phyloP scores from a whole-genome alignment of 2,888 invertebrate species.

The Cryptocephalus primarius region DNA sequence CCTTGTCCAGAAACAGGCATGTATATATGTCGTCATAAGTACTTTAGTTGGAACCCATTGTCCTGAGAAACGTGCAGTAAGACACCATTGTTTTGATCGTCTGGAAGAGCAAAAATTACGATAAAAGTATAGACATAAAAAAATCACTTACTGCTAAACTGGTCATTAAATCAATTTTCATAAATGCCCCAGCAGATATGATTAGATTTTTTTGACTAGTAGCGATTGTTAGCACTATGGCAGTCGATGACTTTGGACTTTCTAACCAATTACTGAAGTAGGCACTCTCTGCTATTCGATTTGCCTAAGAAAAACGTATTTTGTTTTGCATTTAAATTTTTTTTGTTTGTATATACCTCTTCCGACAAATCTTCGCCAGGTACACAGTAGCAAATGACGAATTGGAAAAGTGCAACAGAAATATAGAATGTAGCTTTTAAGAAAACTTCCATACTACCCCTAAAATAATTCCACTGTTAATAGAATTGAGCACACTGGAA shows the following conservation, averaged over 20 bases:
- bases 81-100: too few species aligned
- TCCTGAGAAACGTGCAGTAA: too few species aligned
- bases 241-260: not conserved
- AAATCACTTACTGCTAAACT: slow-evolving; percentile 1
- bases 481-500: not conserved
- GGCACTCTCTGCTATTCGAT: not conserved
- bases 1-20: too few species aligned
- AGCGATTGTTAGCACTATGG: slow-evolving; percentile 1
- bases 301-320: not conserved
- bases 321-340: not conserved
- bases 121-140: too few species aligned
- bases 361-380: slow-evolving; percentile 1
- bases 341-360: slow-evolving; percentile 1
- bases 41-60: too few species aligned
- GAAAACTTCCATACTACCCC: not conserved
- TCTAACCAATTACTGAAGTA: slow-evolving; percentile 2
- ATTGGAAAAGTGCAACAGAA: not conserved
- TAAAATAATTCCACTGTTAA: not conserved
- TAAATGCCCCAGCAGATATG: not conserved
- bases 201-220: not conserved
- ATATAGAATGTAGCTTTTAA: slow-evolving; percentile 1
- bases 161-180: slow-evolving; percentile 1
- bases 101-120: too few species aligned
- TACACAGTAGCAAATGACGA: slow-evolving; percentile 1
- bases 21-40: too few species aligned